A percentile compares a stretch with the other conserved stretches of the same genome.
Conservation (phyloP, 2,888 invertebrate species). For the Mythimna albipuncta region DNA sequence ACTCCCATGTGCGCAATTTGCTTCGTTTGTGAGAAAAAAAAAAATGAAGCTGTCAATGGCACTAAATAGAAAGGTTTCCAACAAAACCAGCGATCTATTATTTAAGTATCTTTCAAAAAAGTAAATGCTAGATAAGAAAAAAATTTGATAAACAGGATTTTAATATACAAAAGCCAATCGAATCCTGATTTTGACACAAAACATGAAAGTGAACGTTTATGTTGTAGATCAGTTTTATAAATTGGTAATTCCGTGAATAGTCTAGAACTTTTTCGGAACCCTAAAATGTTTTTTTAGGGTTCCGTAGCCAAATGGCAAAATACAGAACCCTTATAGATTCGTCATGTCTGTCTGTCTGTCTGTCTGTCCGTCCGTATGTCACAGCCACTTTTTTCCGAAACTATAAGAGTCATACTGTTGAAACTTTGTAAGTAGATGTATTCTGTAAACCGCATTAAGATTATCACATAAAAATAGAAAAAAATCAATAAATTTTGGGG, state of each 20-base stretch:
- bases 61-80: background rate
- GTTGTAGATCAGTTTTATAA: conserved; percentile 10
- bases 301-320: no score
- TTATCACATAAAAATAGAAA: no score
- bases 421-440: no score
- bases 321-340: no score
- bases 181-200: conserved; percentile 13
- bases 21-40: no score
- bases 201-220: conserved; percentile 5
- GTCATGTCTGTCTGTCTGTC: no score
- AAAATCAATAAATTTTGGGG: no score
- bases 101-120: background rate
- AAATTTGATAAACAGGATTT: background rate
- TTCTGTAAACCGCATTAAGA: no score
- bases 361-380: no score
- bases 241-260: background rate
- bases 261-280: background rate
- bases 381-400: no score
- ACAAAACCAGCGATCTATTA: background rate
- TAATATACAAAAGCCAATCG: conserved; percentile 14
- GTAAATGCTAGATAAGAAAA: background rate
- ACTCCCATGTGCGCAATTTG: no score
- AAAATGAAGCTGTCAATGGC: background rate
- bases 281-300: background rate
- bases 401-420: no score